These are phyloP conservation scores for Drosophila tropicalis DNA, from an alignment of 1,140 invertebrate genomes.

Conservation along the genomic window DNA sequence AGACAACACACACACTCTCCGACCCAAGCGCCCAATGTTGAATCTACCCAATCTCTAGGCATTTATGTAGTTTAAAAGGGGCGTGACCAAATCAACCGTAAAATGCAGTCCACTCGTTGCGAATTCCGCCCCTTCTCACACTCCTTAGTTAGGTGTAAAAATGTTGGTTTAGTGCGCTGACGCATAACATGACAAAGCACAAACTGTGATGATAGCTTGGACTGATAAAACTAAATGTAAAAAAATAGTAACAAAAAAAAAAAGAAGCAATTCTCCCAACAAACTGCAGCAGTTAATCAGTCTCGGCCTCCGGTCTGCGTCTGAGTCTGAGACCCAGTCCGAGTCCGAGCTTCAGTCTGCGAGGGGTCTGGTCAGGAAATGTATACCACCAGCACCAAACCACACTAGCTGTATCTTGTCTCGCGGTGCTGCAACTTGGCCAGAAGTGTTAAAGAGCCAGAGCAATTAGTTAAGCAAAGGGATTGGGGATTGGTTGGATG, in stretches of 20 bases:
- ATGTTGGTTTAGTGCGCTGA: conserved; percentile 78
- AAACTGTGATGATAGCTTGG: conserved; percentile 48
- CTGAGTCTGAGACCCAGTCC: conserved; percentile 16
- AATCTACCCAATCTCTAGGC: conserved; percentile 9
- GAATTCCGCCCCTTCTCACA: conserved; percentile 17
- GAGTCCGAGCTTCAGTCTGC: conserved; percentile 19
- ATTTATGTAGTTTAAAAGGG: conserved; percentile 3
- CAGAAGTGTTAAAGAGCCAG: conserved; percentile 70
- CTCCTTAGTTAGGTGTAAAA: conserved; percentile 73
- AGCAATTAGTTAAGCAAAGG: conserved; percentile 62
- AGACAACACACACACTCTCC: conserved; percentile 7
- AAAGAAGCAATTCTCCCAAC: conserved; percentile 5
- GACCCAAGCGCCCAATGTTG: neutral
- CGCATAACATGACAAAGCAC: conserved; percentile 62
- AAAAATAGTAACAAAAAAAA: neutral
- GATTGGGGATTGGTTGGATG: conserved; percentile 5
- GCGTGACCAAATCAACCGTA: conserved; percentile 60
- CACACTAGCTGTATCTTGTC: neutral
- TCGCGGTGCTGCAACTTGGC: conserved; percentile 26
- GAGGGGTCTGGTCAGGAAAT: conserved; percentile 46
- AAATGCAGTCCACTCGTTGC: conserved; percentile 53
- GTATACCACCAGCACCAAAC: conserved; percentile 29
- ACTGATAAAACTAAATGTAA: conserved; percentile 49
- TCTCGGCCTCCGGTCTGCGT: conserved; percentile 13
- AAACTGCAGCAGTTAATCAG: conserved; percentile 51